Percentiles rank a stretch among this genome's conserved stretches.
These are phyloP conservation scores for Phytoseiulus persimilis DNA, from an alignment of 2,888 invertebrate species.

Conservation along the genomic window DNA sequence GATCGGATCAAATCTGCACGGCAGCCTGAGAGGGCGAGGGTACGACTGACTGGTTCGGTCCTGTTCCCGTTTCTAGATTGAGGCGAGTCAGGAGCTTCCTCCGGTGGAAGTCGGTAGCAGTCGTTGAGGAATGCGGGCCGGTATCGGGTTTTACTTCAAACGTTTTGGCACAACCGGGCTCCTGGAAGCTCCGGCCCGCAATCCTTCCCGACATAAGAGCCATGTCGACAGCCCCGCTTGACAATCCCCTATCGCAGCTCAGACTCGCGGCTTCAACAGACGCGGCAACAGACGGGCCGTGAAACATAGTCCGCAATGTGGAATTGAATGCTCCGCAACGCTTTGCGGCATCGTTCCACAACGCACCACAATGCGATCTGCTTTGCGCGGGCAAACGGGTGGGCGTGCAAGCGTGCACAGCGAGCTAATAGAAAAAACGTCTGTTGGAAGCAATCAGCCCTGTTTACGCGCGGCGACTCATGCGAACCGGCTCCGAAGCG, in stretches of 20 bases:
- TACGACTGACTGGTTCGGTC: too few relatives aligned
- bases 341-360: background rate
- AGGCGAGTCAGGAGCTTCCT: too few relatives aligned
- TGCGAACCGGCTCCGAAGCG: background rate
- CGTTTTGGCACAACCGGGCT: background rate
- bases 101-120: too few relatives aligned
- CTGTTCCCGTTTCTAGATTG: too few relatives aligned
- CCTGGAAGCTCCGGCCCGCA: background rate
- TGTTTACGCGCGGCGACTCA: background rate
- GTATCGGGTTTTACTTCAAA: too few relatives aligned
- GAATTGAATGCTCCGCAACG: background rate
- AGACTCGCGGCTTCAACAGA: background rate
- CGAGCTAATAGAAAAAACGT: background rate
- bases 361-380: background rate
- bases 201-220: background rate
- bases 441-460: background rate
- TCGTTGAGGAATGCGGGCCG: too few relatives aligned
- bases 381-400: background rate
- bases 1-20: too few relatives aligned
- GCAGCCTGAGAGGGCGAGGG: too few relatives aligned
- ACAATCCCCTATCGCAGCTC: background rate
- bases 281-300: background rate
- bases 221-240: background rate
- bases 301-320: background rate
- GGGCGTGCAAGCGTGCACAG: background rate